phyloP scores from a whole-genome alignment of 1,140 invertebrate species.

The Drosophila guanche region DNA sequence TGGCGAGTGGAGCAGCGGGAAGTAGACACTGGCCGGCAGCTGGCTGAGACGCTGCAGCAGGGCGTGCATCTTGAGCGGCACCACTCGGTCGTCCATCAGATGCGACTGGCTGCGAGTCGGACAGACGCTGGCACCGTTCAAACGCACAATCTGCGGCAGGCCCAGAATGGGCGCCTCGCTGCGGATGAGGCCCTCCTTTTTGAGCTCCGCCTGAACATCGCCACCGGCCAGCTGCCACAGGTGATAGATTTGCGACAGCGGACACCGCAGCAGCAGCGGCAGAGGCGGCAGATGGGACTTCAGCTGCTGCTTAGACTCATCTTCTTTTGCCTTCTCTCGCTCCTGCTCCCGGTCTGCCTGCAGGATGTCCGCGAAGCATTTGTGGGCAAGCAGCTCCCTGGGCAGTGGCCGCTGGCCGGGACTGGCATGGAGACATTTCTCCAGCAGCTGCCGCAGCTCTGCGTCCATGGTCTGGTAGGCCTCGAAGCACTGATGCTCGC shows the following conservation, averaged over 20 bases:
- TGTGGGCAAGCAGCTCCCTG: conserved; percentile 85
- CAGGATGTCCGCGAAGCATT: conserved; percentile 37
- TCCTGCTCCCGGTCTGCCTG: background rate
- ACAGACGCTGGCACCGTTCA: conserved; percentile 92
- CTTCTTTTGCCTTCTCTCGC: background rate
- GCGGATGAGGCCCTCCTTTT: conserved; percentile 95
- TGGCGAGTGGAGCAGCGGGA: conserved; percentile 87
- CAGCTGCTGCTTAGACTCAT: background rate
- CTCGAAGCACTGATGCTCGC: conserved; percentile 89
- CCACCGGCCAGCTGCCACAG: conserved; percentile 98
- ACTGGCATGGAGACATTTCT: conserved; percentile 88
- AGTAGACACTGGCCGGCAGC: conserved; percentile 91
- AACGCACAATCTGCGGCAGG: conserved; percentile 90
- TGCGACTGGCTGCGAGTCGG: conserved; percentile 89
- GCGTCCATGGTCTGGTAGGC: conserved; percentile 83
- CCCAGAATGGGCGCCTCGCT: conserved; percentile 91
- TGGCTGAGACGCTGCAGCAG: conserved; percentile 91
- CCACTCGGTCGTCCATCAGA: conserved; percentile 92
- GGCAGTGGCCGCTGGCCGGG: conserved; percentile 87
- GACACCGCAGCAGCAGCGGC: conserved; percentile 68
- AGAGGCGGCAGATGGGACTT: background rate
- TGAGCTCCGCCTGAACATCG: conserved; percentile 94
- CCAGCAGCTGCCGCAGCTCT: conserved; percentile 87
- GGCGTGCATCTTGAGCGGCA: conserved; percentile 91
- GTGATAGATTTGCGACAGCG: conserved; percentile 93